phyloP scores from a whole-genome alignment of 2,113 vertebrate genomes.

The Stictonetta naevosa region DNA sequence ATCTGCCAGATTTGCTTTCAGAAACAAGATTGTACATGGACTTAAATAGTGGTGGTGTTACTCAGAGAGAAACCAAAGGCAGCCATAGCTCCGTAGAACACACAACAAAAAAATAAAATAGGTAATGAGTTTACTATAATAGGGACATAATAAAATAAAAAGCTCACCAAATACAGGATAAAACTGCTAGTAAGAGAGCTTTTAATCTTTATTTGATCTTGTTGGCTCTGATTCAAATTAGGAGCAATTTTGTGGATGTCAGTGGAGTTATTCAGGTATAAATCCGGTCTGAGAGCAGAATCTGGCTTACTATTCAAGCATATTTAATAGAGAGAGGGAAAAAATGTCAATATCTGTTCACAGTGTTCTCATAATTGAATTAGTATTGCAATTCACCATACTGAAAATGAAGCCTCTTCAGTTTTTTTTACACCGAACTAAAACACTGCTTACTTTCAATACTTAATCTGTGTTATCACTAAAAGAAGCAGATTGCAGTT shows the following conservation, averaged over 20 bases:
- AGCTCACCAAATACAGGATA: background rate
- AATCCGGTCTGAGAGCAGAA: conserved; percentile 28
- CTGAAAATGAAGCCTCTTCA: background rate
- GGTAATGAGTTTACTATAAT: background rate
- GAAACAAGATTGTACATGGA: background rate
- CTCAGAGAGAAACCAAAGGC: background rate
- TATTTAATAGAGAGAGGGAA: conserved; percentile 7
- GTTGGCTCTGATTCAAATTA: conserved; percentile 14
- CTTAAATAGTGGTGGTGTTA: background rate
- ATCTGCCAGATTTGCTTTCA: background rate
- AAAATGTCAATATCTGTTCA: conserved; percentile 24
- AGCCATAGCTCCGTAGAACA: background rate
- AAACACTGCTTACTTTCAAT: background rate
- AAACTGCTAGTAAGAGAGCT: background rate
- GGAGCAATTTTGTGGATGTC: conserved; percentile 23
- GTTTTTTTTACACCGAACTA: background rate
- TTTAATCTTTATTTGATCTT: conserved; percentile 39
- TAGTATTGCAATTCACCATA: conserved; percentile 6
- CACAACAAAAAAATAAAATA: background rate
- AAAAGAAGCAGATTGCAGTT: background rate
- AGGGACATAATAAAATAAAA: conserved; percentile 2
- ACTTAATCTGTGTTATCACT: background rate
- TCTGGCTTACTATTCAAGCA: conserved; percentile 10
- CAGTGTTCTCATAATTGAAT: conserved; percentile 28
- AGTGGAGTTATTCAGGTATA: conserved; percentile 37